Conservation (phyloP, 2,888 invertebrate species). For the Pristionchus maxplancki region DNA sequence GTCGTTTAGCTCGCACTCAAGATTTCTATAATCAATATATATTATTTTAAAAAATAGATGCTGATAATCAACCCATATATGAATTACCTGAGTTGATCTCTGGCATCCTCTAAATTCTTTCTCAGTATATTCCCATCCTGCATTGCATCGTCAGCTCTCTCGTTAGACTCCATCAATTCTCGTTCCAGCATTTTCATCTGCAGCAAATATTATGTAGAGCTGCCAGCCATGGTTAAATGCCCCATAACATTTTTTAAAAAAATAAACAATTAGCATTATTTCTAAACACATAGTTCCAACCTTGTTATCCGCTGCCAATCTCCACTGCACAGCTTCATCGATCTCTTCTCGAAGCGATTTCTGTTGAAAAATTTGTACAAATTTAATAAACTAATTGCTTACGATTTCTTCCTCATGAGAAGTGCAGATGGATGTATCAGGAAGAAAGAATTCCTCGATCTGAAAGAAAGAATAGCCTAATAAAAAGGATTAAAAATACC, state of each 20-base stretch:
- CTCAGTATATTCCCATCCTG: conserved; percentile 35
- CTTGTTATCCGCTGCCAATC: not conserved
- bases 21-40: not conserved
- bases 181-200: conserved; percentile 25
- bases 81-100: not conserved
- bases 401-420: conserved; percentile 48
- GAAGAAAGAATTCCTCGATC: conserved; percentile 24
- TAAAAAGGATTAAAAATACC: not conserved
- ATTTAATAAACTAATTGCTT: not conserved
- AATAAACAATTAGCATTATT: not conserved
- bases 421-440: conserved; percentile 12
- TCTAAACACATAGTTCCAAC: not conserved
- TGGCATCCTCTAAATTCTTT: conserved; percentile 26
- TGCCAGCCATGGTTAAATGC: not conserved
- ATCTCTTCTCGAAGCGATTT: conserved; percentile 15
- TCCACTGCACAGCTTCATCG: conserved; percentile 39
- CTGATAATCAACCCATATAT: conserved; percentile 3
- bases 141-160: conserved; percentile 42
- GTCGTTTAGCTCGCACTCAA: conserved; percentile 28
- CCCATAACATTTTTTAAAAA: no score
- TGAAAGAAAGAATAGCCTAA: not conserved
- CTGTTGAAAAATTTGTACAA: not conserved
- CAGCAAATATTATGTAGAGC: not conserved
- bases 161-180: conserved; percentile 42
- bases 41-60: no score